phyloP scores from a whole-genome alignment of 2,113 vertebrate genomes.

The Notiomystis cincta region DNA sequence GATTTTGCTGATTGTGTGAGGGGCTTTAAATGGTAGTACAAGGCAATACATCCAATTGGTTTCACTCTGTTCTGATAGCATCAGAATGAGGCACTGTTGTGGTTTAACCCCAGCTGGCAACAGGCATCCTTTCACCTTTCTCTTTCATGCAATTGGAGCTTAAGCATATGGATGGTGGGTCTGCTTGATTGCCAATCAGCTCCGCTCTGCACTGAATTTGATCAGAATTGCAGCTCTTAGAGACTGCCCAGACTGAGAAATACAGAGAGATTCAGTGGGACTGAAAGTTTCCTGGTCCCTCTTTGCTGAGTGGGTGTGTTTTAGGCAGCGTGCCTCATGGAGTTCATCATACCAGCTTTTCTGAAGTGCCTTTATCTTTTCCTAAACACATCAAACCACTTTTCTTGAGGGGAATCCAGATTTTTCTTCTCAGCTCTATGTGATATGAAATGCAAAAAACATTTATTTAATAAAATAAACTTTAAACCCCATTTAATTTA shows the following conservation, averaged over 20 bases:
- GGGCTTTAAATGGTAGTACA: neutral
- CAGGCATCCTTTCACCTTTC: neutral
- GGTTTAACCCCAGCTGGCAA: neutral
- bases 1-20: neutral
- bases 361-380: neutral
- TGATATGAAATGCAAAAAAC: neutral
- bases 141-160: neutral
- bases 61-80: neutral
- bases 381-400: neutral
- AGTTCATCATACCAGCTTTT: neutral
- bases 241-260: neutral
- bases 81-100: neutral
- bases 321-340: neutral
- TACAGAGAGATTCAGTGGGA: neutral
- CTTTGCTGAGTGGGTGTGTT: neutral
- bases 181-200: neutral
- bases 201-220: neutral
- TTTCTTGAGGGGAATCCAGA: neutral
- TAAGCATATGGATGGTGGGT: neutral
- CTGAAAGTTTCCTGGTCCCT: neutral
- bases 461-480: neutral
- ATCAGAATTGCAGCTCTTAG: neutral
- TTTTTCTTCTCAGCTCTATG: neutral
- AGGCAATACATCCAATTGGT: neutral
- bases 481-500: accelerated